phyloP scores from a whole-genome alignment of 2,113 vertebrate genomes.

The Perognathus longimembris region DNA sequence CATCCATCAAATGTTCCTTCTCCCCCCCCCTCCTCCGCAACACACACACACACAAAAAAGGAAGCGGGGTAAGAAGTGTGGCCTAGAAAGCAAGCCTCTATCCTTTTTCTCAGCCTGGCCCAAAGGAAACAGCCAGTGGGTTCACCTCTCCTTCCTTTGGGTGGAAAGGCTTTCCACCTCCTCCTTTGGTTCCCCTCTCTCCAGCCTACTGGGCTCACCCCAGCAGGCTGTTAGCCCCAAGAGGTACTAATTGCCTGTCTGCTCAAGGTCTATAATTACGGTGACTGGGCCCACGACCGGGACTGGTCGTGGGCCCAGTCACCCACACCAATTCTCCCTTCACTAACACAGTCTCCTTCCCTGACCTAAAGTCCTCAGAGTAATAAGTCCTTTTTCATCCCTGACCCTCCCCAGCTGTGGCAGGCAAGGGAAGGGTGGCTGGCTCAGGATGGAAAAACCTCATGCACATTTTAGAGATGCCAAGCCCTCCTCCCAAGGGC shows the following conservation, averaged over 20 bases:
- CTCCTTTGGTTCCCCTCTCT: not conserved
- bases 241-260: slow-evolving; percentile 78
- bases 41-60: no score
- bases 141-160: slow-evolving; percentile 32
- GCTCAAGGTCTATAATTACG: slow-evolving; percentile 71
- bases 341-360: not conserved
- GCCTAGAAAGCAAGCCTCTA: not conserved
- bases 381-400: slow-evolving; percentile 2
- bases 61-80: not conserved
- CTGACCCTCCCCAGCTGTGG: slow-evolving; percentile 23
- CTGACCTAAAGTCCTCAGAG: not conserved
- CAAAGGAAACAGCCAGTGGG: slow-evolving; percentile 1
- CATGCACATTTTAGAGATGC: slow-evolving; percentile 66
- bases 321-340: slow-evolving; percentile 11
- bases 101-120: not conserved
- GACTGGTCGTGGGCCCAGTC: no score
- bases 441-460: slow-evolving; percentile 62
- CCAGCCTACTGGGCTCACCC: slow-evolving; percentile 19
- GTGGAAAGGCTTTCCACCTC: not conserved
- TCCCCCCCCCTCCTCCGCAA: no score
- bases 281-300: slow-evolving; percentile 27
- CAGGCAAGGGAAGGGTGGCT: slow-evolving; percentile 14
- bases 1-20: not conserved
- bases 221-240: slow-evolving; percentile 53
- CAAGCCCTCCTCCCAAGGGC: slow-evolving; percentile 65